A percentile compares a stretch with the other conserved stretches of the same genome.
phyloP scores from a whole-genome alignment of 1,140 invertebrate genomes.

The Halyomorpha halys region DNA sequence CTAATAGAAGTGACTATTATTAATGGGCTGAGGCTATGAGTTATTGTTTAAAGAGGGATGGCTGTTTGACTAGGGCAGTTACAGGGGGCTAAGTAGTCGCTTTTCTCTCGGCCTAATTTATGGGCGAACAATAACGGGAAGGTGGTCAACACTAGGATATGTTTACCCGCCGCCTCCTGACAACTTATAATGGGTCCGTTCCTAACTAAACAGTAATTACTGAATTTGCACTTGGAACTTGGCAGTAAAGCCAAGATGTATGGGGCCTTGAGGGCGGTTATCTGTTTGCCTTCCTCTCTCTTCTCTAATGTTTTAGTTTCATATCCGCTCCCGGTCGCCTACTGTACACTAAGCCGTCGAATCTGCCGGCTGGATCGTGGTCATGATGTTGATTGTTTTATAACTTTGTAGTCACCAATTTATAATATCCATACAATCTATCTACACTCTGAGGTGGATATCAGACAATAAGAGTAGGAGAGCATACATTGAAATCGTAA shows the following conservation, averaged over 20 bases:
- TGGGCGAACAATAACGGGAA: constrained; percentile 12
- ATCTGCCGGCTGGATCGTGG: too few relatives aligned
- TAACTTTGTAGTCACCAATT: too few relatives aligned
- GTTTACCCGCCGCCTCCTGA: constrained; percentile 11
- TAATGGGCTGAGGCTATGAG: neutral
- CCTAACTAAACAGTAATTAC: constrained; percentile 24
- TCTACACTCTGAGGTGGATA: too few relatives aligned
- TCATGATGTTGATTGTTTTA: too few relatives aligned
- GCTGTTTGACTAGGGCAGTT: constrained; percentile 10
- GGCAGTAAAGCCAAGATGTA: constrained; percentile 22
- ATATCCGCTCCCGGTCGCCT: too few relatives aligned
- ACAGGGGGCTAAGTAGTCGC: neutral
- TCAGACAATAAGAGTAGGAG: too few relatives aligned
- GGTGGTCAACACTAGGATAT: constrained; percentile 16
- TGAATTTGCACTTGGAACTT: constrained; percentile 22
- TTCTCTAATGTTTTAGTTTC: neutral
- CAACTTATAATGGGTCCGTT: constrained; percentile 15
- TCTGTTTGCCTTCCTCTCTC: constrained; percentile 2
- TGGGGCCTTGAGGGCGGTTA: constrained; percentile 1
- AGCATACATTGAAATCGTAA: too few relatives aligned
- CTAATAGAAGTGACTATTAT: neutral
- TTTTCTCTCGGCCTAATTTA: constrained; percentile 17
- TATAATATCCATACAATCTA: too few relatives aligned
- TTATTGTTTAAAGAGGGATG: constrained; percentile 10
- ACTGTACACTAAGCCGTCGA: too few relatives aligned